Conservation (phyloP, 2,888 invertebrate genomes). For the Cylloceria caligata region DNA sequence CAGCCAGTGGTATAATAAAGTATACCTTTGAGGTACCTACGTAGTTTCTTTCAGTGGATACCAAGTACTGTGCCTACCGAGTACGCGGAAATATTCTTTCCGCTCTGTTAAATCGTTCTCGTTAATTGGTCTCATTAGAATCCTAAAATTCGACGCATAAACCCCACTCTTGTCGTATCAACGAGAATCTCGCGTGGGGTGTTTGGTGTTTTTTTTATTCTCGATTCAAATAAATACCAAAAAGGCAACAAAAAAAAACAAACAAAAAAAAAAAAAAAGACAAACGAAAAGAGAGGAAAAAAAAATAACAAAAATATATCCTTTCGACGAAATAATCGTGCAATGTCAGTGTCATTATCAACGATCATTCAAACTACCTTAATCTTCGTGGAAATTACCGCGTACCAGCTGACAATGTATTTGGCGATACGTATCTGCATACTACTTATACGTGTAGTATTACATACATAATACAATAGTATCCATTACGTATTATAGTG, state of each 20-base stretch:
- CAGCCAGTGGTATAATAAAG: constrained; percentile 85
- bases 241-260: constrained; percentile 23
- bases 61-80: constrained; percentile 82
- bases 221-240: no score
- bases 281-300: no score
- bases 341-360: constrained; percentile 29
- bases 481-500: constrained; percentile 78
- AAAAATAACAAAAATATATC: no score
- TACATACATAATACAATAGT: constrained; percentile 80
- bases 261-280: constrained; percentile 40
- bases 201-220: no score
- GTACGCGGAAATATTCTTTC: constrained; percentile 72
- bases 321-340: constrained; percentile 27
- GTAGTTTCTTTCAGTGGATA: constrained; percentile 82
- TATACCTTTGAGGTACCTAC: constrained; percentile 85
- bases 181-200: no score
- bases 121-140: constrained; percentile 52
- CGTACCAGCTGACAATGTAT: constrained; percentile 80
- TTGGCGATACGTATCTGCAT: constrained; percentile 83
- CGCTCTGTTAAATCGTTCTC: constrained; percentile 27
- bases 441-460: constrained; percentile 80
- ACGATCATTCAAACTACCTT: constrained; percentile 46
- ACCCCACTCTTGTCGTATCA: no score
- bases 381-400: constrained; percentile 72
- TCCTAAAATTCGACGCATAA: constrained; percentile 53